Base-by-base conservation (phyloP, 2,797 vertebrate species). In the Muraenolepis orangiensis region DNA sequence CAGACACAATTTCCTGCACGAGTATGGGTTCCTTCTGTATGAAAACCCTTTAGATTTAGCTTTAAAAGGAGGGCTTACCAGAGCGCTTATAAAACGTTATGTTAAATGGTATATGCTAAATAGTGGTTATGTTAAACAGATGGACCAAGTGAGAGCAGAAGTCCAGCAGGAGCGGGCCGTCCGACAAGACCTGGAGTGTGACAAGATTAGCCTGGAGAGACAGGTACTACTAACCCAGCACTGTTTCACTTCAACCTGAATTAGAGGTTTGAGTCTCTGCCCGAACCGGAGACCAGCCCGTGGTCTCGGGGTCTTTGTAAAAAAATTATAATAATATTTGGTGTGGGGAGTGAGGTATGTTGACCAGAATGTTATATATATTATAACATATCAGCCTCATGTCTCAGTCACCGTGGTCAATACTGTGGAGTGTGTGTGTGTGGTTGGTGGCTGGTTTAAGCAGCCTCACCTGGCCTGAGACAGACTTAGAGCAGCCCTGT, bases 121-220 rank as follows among this genome's bases (percentile, higher is more conserved):
- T 74, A 73, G 76, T 83, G 23, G 81, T 36, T 73, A 30, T 84
- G 42, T 72, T 2, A 74, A 72, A 82, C 77, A 99, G 98, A 94
- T 96, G 86, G 98, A 99, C 83, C 96, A 96, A 90, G 94, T 96
- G 89, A 94, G 97, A 82, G 93, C 71, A 0, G 97, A 98, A 69
- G 88, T 99, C 5, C 91, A 95, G 83, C 96, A 98, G 88, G 98
- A 99, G 90, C 94, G 94, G 91, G 92, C 93, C 0, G 75, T 83
- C 61, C 94, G 93, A 64, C 97, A 99, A 85, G 96, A 99, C 80
- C 88, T 99, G 90, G 98, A 99, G 87, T 98, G 96, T 89, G 97
- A 99, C 93, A 98, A 97, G 91, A 94, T 92, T 73, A 96, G 96
- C 0, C 90, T 99, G 90, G 98, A 99, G 93, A 95, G 97, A 89